These are phyloP conservation scores for Cheilosia impressa DNA, from an alignment of 2,888 invertebrate species.

Conservation along the genomic window DNA sequence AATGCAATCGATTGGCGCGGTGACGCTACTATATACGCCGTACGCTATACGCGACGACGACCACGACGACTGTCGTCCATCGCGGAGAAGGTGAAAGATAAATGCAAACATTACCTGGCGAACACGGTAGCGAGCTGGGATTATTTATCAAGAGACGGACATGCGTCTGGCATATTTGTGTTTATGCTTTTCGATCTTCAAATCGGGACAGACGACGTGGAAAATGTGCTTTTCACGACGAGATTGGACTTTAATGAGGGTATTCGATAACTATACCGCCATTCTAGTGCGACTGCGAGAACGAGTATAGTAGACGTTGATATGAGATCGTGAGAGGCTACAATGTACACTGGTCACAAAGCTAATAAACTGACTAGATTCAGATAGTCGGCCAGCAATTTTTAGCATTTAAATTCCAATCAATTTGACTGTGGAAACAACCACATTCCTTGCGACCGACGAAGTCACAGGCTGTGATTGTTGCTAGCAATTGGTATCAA, in stretches of 20 bases:
- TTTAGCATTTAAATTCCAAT: conserved; percentile 53
- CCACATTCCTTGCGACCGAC: conserved; percentile 6
- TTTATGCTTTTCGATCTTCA: conserved; percentile 66
- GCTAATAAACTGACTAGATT: conserved; percentile 51
- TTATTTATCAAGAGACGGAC: conserved; percentile 75
- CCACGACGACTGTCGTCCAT: conserved; percentile 10
- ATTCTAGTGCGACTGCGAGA: not conserved
- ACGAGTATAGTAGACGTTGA: conserved; percentile 7
- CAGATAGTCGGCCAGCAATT: conserved; percentile 35
- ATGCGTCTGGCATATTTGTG: conserved; percentile 76
- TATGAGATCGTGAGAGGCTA: conserved; percentile 63
- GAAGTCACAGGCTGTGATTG: not conserved
- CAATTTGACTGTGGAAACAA: conserved; percentile 44
- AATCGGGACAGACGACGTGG: conserved; percentile 57
- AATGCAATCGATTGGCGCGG: conserved; percentile 74
- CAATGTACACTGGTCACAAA: conserved; percentile 50
- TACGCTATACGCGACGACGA: conserved; percentile 3
- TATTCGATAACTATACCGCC: conserved; percentile 40
- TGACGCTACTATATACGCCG: conserved; percentile 37
- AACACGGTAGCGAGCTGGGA: conserved; percentile 70
- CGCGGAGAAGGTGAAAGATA: conserved; percentile 52
- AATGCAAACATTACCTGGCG: conserved; percentile 67
- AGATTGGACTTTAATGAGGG: conserved; percentile 60
- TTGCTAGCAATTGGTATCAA: not conserved
- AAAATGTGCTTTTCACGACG: conserved; percentile 65